Evolutionary conservation across 2,797 vertebrate species (phyloP).

Genomic region (Chelon labrosus): DNA sequence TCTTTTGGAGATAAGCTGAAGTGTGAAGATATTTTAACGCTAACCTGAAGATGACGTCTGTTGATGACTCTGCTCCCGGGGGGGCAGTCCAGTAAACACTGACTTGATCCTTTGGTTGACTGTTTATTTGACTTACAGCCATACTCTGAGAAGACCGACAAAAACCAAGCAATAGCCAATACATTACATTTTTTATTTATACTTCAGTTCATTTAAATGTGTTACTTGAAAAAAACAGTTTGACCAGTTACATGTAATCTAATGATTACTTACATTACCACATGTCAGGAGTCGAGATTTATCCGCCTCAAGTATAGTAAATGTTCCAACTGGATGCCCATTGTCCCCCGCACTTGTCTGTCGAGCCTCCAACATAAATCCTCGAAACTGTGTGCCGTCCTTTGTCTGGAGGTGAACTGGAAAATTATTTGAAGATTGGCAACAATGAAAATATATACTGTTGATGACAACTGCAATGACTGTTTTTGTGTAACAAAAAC

Average conservation of each 20-base stretch:
- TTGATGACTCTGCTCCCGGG: rapidly evolving
- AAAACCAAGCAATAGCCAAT: neutral
- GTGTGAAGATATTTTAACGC: too few species aligned
- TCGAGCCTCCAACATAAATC: constrained; percentile 70
- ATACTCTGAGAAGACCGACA: constrained; percentile 39
- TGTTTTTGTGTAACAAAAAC: neutral
- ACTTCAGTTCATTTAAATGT: too few species aligned
- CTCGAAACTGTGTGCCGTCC: rapidly evolving
- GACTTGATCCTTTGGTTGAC: rapidly evolving
- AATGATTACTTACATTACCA: too few species aligned
- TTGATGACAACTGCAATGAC: neutral
- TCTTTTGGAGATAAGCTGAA: too few species aligned
- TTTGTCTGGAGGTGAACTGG: constrained; percentile 51
- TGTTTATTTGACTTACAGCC: constrained; percentile 36
- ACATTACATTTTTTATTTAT: too few species aligned
- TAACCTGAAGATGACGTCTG: too few species aligned
- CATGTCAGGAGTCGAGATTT: too few species aligned
- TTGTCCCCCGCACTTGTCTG: neutral
- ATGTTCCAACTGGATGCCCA: constrained; percentile 16
- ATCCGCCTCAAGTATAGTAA: neutral
- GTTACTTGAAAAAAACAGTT: too few species aligned
- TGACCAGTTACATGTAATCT: too few species aligned
- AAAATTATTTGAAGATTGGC: constrained; percentile 22
- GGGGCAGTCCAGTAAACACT: constrained; percentile 44
- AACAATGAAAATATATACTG: neutral